Evolutionary conservation across 2,888 invertebrate species (phyloP).

Genomic region (Microctonus aethiopoides): DNA sequence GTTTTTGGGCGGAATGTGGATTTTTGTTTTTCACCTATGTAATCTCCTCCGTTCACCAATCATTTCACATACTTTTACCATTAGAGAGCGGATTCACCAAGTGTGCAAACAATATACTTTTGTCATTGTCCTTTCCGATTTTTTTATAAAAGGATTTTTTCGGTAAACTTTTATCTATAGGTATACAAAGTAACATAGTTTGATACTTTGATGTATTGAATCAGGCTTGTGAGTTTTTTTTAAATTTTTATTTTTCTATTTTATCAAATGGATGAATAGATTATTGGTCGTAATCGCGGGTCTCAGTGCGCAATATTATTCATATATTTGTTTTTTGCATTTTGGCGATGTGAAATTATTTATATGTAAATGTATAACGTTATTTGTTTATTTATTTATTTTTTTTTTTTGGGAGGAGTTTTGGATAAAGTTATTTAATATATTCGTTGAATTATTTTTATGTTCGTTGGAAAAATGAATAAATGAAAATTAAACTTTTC

Average conservation of each 20-base stretch:
- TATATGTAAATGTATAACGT: too few relatives aligned
- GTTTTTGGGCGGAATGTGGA: conserved; percentile 36
- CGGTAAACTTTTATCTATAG: conserved; percentile 48
- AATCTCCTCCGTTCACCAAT: conserved; percentile 62
- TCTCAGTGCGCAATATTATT: not conserved
- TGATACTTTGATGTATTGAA: too few relatives aligned
- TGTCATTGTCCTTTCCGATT: conserved; percentile 19
- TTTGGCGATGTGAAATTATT: not conserved
- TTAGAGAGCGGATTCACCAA: conserved; percentile 61
- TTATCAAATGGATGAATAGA: not conserved
- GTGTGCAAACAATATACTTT: conserved; percentile 59
- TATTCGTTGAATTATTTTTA: too few relatives aligned
- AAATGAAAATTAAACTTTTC: conserved; percentile 33
- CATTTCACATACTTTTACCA: conserved; percentile 66
- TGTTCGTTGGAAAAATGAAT: too few relatives aligned
- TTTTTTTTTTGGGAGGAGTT: not conserved
- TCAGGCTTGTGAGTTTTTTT: too few relatives aligned
- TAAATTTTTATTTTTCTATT: too few relatives aligned
- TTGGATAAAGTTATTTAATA: not conserved
- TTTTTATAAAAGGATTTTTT: conserved; percentile 51
- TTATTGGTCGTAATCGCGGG: too few relatives aligned
- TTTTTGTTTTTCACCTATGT: conserved; percentile 61
- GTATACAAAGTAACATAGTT: too few relatives aligned
- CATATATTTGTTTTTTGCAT: not conserved
- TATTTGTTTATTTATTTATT: too few relatives aligned